Evolutionary conservation across 2,888 invertebrate species (phyloP).

Genomic region (Lasioglossum zephyrum): DNA sequence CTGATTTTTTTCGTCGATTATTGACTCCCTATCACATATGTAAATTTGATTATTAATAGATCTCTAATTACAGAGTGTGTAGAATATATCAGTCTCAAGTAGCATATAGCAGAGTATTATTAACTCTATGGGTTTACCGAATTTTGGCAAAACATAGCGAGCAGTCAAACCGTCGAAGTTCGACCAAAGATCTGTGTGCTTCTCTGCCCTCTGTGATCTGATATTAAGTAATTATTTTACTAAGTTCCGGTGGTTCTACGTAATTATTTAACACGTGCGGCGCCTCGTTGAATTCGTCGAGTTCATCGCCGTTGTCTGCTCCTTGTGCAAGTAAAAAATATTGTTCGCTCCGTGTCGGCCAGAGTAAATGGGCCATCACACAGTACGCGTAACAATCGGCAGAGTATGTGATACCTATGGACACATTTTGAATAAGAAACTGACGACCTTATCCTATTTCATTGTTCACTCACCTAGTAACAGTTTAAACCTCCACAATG

Average conservation of each 20-base stretch:
- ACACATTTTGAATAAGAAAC: conserved; percentile 1
- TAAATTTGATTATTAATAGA: conserved; percentile 64
- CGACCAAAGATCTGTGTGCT: conserved; percentile 40
- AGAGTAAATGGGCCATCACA: conserved; percentile 97
- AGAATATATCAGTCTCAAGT: conserved; percentile 82
- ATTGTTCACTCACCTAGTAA: conserved; percentile 89
- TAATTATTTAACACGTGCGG: conserved; percentile 91
- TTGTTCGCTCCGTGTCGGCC: conserved; percentile 97
- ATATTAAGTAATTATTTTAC: conserved; percentile 82
- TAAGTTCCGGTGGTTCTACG: conserved; percentile 83
- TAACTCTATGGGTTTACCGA: conserved; percentile 63
- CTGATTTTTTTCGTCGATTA: conserved; percentile 36
- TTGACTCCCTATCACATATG: conserved; percentile 67
- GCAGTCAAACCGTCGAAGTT: conserved; percentile 74
- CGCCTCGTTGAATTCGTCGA: conserved; percentile 96
- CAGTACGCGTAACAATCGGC: conserved; percentile 98
- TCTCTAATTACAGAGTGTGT: conserved; percentile 69
- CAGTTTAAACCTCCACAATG: conserved; percentile 97
- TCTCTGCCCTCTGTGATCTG: conserved; percentile 33
- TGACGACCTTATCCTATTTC: not conserved
- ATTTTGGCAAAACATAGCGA: conserved; percentile 81
- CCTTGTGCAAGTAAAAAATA: conserved; percentile 91
- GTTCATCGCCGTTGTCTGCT: conserved; percentile 88
- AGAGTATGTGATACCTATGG: conserved; percentile 95
- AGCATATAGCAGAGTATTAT: conserved; percentile 76